Conservation (phyloP, 1,140 invertebrate genomes). For the Ceratosolen fusciceps region DNA sequence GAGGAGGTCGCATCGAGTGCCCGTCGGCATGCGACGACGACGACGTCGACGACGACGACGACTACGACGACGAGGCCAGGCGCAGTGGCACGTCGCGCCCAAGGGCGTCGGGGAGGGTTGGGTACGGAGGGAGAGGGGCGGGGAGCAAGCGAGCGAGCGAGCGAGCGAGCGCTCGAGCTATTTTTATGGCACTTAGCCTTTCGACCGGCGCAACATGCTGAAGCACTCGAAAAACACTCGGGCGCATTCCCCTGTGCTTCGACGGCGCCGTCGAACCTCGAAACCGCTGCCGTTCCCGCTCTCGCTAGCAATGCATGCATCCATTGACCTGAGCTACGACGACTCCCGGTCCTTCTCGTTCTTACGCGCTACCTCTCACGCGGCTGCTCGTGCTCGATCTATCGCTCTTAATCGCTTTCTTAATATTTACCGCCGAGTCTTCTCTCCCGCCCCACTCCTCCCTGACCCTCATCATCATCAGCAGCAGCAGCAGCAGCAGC, state of each 20-base stretch:
- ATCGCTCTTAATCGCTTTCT: constrained; percentile 32
- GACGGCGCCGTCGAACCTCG: constrained; percentile 58
- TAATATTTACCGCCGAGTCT: constrained; percentile 36
- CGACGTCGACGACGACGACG: too few species aligned
- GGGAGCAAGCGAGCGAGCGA: too few species aligned
- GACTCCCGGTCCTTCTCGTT: neutral
- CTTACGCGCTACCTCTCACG: neutral
- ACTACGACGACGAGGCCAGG: too few species aligned
- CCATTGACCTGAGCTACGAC: neutral
- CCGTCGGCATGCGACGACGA: constrained; percentile 52
- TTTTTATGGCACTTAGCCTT: constrained; percentile 71
- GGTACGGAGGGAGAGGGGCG: too few species aligned
- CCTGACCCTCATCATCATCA: neutral
- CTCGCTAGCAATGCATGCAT: neutral
- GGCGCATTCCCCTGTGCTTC: constrained; percentile 69
- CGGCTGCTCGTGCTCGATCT: neutral
- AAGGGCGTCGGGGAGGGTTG: too few species aligned
- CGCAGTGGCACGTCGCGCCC: constrained; percentile 57
- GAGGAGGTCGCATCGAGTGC: constrained; percentile 48
- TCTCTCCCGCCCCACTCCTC: constrained; percentile 14
- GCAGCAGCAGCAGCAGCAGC: too few species aligned
- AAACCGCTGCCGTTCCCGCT: neutral
- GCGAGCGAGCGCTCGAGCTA: constrained; percentile 67
- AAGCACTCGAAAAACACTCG: constrained; percentile 72
- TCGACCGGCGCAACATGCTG: constrained; percentile 67